phyloP scores from a whole-genome alignment of 37 sponge, comb jelly and placozoan species.

The Spongilla lacustris region DNA sequence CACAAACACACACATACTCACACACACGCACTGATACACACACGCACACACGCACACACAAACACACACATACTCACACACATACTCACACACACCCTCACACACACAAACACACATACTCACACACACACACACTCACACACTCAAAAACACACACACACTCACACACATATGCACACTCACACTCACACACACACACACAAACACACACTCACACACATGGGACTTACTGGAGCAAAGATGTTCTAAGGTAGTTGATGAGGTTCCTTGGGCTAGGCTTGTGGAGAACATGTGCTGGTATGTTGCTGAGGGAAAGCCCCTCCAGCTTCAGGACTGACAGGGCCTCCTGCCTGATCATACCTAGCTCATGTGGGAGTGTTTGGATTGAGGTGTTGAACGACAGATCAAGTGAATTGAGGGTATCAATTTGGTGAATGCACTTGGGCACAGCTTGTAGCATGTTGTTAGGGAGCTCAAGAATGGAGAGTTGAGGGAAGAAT shows the following conservation, averaged over 20 bases:
- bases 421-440: slow-evolving; percentile 32
- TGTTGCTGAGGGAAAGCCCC: slow-evolving; percentile 35
- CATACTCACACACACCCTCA: too few species aligned
- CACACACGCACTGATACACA: too few species aligned
- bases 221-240: slow-evolving; percentile 65
- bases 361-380: slow-evolving; percentile 59
- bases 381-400: slow-evolving; percentile 43
- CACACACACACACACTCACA: too few species aligned
- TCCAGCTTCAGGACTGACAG: slow-evolving; percentile 57
- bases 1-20: too few species aligned
- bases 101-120: too few species aligned
- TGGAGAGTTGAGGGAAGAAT: slow-evolving; percentile 58
- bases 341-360: slow-evolving; percentile 35
- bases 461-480: slow-evolving; percentile 58
- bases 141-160: too few species aligned
- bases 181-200: too few species aligned
- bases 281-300: slow-evolving; percentile 6
- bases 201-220: too few species aligned
- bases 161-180: too few species aligned
- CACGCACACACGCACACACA: too few species aligned
- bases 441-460: not conserved
- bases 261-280: slow-evolving; percentile 22
- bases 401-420: slow-evolving; percentile 56
- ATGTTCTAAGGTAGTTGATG: slow-evolving; percentile 50
- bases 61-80: too few species aligned